Conservation (phyloP, 2,113 vertebrate genomes). For the Steatornis caripensis region DNA sequence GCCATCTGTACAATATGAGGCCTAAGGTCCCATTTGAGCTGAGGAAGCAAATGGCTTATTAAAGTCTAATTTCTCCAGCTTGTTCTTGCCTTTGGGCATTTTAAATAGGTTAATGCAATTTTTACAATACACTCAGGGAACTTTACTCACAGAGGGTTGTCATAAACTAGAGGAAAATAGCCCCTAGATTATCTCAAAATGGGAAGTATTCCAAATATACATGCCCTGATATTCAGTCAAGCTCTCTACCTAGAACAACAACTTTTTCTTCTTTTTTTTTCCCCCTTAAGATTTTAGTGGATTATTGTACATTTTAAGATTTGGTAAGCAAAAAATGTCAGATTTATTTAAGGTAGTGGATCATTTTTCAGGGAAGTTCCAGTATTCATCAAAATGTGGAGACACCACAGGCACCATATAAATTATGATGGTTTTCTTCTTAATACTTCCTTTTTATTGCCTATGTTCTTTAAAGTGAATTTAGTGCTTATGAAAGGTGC, state of each 20-base stretch:
- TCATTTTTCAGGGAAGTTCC: slow-evolving; percentile 40
- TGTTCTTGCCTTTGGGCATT: slow-evolving; percentile 63
- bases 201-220: slow-evolving; percentile 1
- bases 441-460: slow-evolving; percentile 57
- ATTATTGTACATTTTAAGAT: neutral
- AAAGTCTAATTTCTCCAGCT: slow-evolving; percentile 55
- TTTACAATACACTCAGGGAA: slow-evolving; percentile 53
- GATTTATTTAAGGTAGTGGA: slow-evolving; percentile 34
- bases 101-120: slow-evolving; percentile 64
- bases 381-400: slow-evolving; percentile 43
- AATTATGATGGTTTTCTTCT: slow-evolving; percentile 48
- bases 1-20: slow-evolving; percentile 3
- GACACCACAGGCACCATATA: slow-evolving; percentile 29
- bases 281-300: neutral
- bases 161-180: slow-evolving; percentile 44
- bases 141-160: slow-evolving; percentile 29
- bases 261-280: neutral
- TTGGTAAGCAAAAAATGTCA: neutral
- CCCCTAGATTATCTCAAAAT: slow-evolving; percentile 31
- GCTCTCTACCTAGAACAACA: neutral
- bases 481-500: slow-evolving; percentile 17
- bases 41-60: slow-evolving; percentile 54
- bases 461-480: slow-evolving; percentile 44
- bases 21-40: slow-evolving; percentile 53
- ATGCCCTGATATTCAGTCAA: neutral